Percentiles rank a stretch among this genome's conserved stretches.
phyloP scores from a whole-genome alignment of 2,797 vertebrate genomes.

The Micromesistius poutassou region DNA sequence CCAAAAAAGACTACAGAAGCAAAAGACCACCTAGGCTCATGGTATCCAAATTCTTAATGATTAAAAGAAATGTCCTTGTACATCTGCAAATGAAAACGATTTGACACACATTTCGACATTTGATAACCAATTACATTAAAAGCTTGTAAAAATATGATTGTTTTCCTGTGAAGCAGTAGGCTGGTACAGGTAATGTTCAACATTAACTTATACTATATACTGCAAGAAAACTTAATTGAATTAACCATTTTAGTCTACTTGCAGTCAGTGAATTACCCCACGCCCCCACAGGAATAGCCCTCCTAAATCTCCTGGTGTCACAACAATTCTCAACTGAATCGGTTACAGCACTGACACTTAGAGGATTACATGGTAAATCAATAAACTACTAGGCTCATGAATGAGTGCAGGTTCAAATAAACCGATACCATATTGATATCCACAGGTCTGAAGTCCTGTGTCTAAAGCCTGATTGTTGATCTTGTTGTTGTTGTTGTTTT shows the following conservation, averaged over 20 bases:
- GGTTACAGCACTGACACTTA: conserved; percentile 53
- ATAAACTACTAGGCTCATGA: conserved; percentile 55
- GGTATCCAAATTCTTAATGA: too few species aligned
- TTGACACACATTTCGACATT: too few species aligned
- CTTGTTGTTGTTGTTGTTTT: not conserved
- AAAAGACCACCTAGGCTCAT: too few species aligned
- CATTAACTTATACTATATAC: not conserved
- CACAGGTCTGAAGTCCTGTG: not conserved
- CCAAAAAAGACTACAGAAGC: not conserved
- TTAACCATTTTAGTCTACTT: not conserved
- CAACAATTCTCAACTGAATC: conserved; percentile 43
- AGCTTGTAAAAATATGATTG: not conserved
- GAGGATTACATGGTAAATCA: conserved; percentile 68
- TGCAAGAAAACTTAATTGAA: not conserved
- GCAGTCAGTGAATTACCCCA: not conserved
- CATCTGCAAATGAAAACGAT: too few species aligned
- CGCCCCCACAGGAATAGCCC: not conserved
- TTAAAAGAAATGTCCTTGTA: too few species aligned
- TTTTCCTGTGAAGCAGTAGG: not conserved
- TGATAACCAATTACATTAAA: not conserved
- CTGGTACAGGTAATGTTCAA: not conserved
- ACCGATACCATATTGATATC: conserved; percentile 38
- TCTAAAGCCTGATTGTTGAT: not conserved
- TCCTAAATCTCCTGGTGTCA: conserved; percentile 43
- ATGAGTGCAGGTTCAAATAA: conserved; percentile 39